Evolutionary conservation across 2,113 vertebrate species (phyloP).

Genomic region (Cryptomyrus ogoouensis): DNA sequence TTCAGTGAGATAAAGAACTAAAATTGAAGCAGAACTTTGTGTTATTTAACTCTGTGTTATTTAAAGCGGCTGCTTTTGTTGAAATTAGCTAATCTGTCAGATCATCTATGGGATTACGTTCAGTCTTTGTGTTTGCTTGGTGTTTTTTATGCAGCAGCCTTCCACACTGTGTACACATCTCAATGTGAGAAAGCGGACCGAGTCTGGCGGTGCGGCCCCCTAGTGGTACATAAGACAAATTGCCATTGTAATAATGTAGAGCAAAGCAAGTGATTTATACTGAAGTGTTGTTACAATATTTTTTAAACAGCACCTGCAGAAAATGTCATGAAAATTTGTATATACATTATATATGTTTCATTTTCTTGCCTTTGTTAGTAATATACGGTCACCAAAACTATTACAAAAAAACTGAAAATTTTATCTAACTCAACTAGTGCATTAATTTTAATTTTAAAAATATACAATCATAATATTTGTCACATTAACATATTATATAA

Average conservation of each 20-base stretch:
- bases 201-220: neutral
- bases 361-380: neutral
- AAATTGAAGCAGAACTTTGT: neutral
- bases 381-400: neutral
- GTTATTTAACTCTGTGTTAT: neutral
- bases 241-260: neutral
- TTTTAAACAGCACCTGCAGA: neutral
- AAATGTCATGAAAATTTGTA: neutral
- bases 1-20: neutral
- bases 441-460: neutral
- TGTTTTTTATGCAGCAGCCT: neutral
- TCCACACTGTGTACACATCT: neutral
- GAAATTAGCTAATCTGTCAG: conserved; percentile 10
- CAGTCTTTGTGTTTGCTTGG: neutral
- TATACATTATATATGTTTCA: neutral
- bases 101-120: neutral
- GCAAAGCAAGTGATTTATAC: neutral
- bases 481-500: neutral
- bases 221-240: neutral
- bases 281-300: neutral
- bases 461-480: neutral
- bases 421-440: neutral
- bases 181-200: neutral
- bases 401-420: neutral
- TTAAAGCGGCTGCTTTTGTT: neutral